A percentile compares a stretch with the other conserved stretches of the same genome.
These are phyloP conservation scores for Hemibagrus guttatus DNA, from an alignment of 2,797 vertebrate genomes.

Conservation along the genomic window DNA sequence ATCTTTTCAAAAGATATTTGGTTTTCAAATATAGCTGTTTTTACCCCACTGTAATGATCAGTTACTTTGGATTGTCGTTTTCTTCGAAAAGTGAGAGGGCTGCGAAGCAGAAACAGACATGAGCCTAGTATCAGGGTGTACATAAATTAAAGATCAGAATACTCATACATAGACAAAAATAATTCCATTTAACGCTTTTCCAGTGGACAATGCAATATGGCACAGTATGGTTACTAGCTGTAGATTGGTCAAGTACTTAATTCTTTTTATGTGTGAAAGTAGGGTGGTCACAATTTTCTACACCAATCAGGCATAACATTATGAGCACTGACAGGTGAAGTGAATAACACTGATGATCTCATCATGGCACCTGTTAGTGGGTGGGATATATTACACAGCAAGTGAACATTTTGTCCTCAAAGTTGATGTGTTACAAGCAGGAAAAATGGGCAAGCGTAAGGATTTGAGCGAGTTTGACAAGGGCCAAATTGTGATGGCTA, in stretches of 20 bases:
- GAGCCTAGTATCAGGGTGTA: neutral
- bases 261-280: neutral
- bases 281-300: neutral
- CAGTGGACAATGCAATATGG: neutral
- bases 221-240: neutral
- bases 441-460: too few relatives aligned
- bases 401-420: too few relatives aligned
- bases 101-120: constrained; percentile 24
- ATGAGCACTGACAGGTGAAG: too few relatives aligned
- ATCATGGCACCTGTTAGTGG: too few relatives aligned
- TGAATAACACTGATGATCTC: too few relatives aligned
- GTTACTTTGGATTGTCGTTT: constrained; percentile 18
- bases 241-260: neutral
- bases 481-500: too few relatives aligned
- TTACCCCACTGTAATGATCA: constrained; percentile 37
- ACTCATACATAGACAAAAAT: neutral
- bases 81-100: constrained; percentile 43
- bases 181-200: neutral
- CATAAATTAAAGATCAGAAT: neutral
- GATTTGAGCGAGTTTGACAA: too few relatives aligned
- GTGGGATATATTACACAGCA: too few relatives aligned
- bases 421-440: too few relatives aligned
- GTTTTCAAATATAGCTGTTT: neutral
- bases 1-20: neutral
- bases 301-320: too few relatives aligned